A percentile compares a stretch with the other conserved stretches of the same genome.
phyloP scores from a whole-genome alignment of 1,140 invertebrate species.

The Linepithema humile region DNA sequence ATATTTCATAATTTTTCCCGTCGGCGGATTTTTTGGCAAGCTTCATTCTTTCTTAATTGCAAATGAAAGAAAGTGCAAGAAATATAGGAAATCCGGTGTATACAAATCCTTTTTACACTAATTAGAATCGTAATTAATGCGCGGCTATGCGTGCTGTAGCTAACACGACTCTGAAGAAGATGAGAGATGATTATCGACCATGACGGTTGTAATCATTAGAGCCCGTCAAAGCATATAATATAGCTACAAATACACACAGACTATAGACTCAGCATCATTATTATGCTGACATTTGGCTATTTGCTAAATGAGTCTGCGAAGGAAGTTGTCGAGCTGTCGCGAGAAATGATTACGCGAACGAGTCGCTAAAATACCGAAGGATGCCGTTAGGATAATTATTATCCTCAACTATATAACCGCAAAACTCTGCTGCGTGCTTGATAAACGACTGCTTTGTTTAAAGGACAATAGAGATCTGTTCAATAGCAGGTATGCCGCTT shows the following conservation, averaged over 20 bases:
- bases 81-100: not conserved
- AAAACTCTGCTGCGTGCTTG: not conserved
- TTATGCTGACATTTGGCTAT: not conserved
- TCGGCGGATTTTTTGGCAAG: not conserved
- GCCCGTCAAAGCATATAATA: not conserved
- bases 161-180: conserved; percentile 1
- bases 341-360: not conserved
- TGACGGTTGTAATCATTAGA: conserved; percentile 30
- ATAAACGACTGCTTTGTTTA: conserved; percentile 28
- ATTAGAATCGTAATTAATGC: conserved; percentile 42
- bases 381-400: conserved; percentile 30
- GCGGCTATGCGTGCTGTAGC: not conserved
- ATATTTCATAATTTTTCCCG: not conserved
- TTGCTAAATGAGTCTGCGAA: not conserved
- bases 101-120: conserved; percentile 8
- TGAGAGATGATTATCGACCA: conserved; percentile 39
- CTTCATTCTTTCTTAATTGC: conserved; percentile 1
- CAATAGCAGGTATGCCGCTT: conserved; percentile 22
- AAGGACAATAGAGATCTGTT: conserved; percentile 28
- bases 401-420: not conserved
- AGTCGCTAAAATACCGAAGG: not conserved
- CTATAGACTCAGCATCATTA: not conserved
- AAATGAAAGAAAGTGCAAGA: conserved; percentile 3
- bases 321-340: not conserved
- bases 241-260: not conserved